Evolutionary conservation across 1,140 invertebrate genomes (phyloP).

Genomic region (Nilaparvata lugens): DNA sequence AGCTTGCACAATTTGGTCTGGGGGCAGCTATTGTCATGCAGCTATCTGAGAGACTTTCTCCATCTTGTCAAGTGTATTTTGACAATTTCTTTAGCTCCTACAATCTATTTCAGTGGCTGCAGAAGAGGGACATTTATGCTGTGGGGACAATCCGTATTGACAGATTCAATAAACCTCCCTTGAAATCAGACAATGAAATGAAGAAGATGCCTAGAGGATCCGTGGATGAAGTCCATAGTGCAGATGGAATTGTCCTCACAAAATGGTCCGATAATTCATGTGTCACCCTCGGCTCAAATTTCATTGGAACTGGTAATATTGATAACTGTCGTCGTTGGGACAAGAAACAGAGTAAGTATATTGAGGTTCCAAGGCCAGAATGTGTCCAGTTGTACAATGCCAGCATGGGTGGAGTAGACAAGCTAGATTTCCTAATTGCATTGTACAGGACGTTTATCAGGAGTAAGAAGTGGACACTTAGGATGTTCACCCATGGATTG

Average conservation of each 20-base stretch:
- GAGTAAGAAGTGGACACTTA: constrained; percentile 17
- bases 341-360: constrained; percentile 29
- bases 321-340: constrained; percentile 27
- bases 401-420: constrained; percentile 36
- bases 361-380: constrained; percentile 30
- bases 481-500: constrained; percentile 14
- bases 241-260: constrained; percentile 13
- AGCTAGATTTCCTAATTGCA: constrained; percentile 23
- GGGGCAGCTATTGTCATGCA: constrained; percentile 3
- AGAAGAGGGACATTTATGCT: constrained; percentile 11
- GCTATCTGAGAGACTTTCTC: constrained; percentile 9
- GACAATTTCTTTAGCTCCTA: constrained; percentile 15
- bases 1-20: not conserved
- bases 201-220: constrained; percentile 5
- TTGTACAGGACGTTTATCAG: constrained; percentile 17
- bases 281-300: constrained; percentile 16
- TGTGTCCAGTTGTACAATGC: constrained; percentile 34
- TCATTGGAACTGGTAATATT: constrained; percentile 11
- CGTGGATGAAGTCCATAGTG: not conserved
- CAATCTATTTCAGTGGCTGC: constrained; percentile 2
- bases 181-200: constrained; percentile 10
- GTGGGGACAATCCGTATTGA: constrained; percentile 11
- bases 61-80: constrained; percentile 12
- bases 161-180: constrained; percentile 13
- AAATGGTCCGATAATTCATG: constrained; percentile 20